Percentiles rank a stretch among this genome's conserved stretches.
Evolutionary conservation across 1,140 invertebrate genomes (phyloP).

Genomic region (Cotesia vestalis): DNA sequence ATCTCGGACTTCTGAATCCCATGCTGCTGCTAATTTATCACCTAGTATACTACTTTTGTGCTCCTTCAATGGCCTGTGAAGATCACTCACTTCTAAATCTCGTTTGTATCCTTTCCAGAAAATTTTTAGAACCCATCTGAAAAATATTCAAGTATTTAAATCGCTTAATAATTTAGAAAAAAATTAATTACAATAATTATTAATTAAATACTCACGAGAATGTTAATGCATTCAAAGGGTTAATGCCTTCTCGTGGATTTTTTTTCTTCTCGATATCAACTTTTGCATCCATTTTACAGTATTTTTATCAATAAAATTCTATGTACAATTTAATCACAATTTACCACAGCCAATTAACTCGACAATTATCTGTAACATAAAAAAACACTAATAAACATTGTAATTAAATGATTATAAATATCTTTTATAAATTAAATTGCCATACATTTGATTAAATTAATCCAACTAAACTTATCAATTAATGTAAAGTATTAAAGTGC

Average conservation of each 20-base stretch:
- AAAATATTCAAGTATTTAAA: conserved; percentile 39
- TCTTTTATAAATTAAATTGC: too few relatives aligned
- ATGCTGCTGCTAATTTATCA: conserved; percentile 56
- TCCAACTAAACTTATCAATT: too few relatives aligned
- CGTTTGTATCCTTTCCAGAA: conserved; percentile 73
- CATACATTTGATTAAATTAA: too few relatives aligned
- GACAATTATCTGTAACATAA: too few relatives aligned
- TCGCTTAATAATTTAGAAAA: too few relatives aligned
- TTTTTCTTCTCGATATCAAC: conserved; percentile 57
- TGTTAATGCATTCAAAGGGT: conserved; percentile 66
- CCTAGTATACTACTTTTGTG: conserved; percentile 65
- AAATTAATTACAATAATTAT: not conserved
- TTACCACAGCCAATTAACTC: too few relatives aligned
- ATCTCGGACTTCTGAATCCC: conserved; percentile 52
- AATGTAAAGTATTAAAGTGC: too few relatives aligned
- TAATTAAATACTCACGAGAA: conserved; percentile 65
- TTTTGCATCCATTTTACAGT: conserved; percentile 62
- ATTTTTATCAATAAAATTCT: too few relatives aligned
- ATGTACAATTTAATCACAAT: too few relatives aligned
- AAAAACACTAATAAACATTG: too few relatives aligned
- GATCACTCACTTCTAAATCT: conserved; percentile 74
- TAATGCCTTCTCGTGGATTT: conserved; percentile 67
- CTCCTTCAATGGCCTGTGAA: conserved; percentile 72
- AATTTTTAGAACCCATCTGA: conserved; percentile 72
- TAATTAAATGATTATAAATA: too few relatives aligned